Conservation (phyloP, 1,140 invertebrate genomes). For the Heliconius congener region DNA sequence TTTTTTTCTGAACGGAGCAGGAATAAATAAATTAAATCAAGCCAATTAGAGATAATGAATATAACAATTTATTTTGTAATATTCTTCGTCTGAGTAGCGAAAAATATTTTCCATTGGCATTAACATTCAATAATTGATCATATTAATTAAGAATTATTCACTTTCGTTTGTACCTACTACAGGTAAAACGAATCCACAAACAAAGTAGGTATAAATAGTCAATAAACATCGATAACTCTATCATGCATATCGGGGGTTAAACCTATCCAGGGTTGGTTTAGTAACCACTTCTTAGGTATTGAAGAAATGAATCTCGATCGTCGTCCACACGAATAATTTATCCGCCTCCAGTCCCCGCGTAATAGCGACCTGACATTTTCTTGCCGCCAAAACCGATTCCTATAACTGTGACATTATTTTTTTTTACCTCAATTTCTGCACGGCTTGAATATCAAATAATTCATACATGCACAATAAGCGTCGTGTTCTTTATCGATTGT, state of each 20-base stretch:
- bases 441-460: background rate
- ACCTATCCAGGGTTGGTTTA: constrained; percentile 19
- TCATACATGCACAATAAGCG: background rate
- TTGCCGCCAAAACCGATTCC: constrained; percentile 17
- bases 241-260: constrained; percentile 4
- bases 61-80: too few species aligned
- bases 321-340: constrained; percentile 29
- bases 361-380: constrained; percentile 24
- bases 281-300: constrained; percentile 32
- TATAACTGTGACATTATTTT: constrained; percentile 5
- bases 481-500: background rate
- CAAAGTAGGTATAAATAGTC: background rate
- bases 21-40: too few species aligned
- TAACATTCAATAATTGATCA: too few species aligned
- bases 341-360: background rate
- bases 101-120: too few species aligned
- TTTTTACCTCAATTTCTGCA: background rate
- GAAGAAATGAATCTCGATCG: constrained; percentile 37
- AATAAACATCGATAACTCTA: constrained; percentile 16
- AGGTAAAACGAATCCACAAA: background rate
- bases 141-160: too few species aligned
- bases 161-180: too few species aligned
- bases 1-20: too few species aligned
- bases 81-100: too few species aligned
- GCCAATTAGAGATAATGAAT: too few species aligned